phyloP scores from a whole-genome alignment of 2,888 invertebrate genomes.

The Agonopterix heracliana region DNA sequence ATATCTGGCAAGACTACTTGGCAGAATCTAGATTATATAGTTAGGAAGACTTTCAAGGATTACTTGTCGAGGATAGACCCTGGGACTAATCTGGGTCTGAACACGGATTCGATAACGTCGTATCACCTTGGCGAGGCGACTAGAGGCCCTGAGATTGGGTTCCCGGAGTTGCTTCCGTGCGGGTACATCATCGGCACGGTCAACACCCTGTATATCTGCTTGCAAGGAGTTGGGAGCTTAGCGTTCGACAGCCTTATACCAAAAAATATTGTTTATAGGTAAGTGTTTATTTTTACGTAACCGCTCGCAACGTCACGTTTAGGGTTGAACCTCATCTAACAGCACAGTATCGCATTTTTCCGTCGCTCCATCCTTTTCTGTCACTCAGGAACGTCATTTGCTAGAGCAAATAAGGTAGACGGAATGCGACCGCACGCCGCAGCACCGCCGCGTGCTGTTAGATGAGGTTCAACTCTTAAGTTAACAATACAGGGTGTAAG shows the following conservation, averaged over 20 bases:
- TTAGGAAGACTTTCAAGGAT: conserved; percentile 95
- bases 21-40: conserved; percentile 94
- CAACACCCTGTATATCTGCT: conserved; percentile 91
- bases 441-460: too few species aligned
- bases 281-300: conserved; percentile 30
- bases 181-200: conserved; percentile 95
- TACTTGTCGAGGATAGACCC: conserved; percentile 95
- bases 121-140: conserved; percentile 96
- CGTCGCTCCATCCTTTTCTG: too few species aligned
- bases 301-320: too few species aligned
- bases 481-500: too few species aligned
- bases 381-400: too few species aligned
- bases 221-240: conserved; percentile 89
- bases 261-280: conserved; percentile 95
- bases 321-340: too few species aligned
- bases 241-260: conserved; percentile 98
- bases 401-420: too few species aligned
- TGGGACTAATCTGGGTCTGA: conserved; percentile 89
- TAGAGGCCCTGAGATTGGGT: conserved; percentile 85
- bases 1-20: conserved; percentile 96
- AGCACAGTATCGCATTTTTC: too few species aligned
- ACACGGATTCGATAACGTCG: conserved; percentile 92
- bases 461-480: too few species aligned
- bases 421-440: too few species aligned
- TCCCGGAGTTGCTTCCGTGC: conserved; percentile 93